These are phyloP conservation scores for Elegia similella DNA, from an alignment of 2,888 invertebrate species.

Conservation along the genomic window DNA sequence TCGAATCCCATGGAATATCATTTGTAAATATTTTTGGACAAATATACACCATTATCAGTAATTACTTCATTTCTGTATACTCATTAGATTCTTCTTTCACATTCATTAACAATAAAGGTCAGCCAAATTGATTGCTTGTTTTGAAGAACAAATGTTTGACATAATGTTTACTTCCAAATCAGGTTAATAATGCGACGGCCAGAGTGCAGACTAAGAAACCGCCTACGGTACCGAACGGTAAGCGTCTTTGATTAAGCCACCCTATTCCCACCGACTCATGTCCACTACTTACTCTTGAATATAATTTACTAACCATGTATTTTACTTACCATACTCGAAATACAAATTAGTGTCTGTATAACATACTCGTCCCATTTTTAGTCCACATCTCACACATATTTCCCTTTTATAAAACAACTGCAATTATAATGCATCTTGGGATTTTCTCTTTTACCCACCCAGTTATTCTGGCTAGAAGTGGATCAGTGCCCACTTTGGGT, in stretches of 20 bases:
- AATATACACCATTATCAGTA: neutral
- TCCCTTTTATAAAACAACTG: conserved; percentile 19
- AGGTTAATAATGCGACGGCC: conserved; percentile 99
- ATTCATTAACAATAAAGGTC: conserved; percentile 35
- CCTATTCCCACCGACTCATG: neutral
- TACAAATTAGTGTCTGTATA: neutral
- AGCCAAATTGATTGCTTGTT: conserved; percentile 38
- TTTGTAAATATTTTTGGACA: neutral
- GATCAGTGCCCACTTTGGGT: conserved; percentile 84
- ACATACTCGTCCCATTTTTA: neutral
- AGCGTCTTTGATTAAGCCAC: conserved; percentile 53
- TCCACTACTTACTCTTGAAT: neutral
- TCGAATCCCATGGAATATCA: conserved; percentile 38
- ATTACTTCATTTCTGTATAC: conserved; percentile 10
- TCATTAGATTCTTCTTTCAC: conserved; percentile 15
- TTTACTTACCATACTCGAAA: neutral
- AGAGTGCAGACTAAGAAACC: conserved; percentile 99
- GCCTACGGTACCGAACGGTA: conserved; percentile 94
- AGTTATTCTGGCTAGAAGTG: conserved; percentile 85
- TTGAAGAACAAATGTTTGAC: conserved; percentile 48
- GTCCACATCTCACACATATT: conserved; percentile 22
- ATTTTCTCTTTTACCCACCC: conserved; percentile 76
- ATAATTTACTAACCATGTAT: neutral
- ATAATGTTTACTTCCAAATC: conserved; percentile 67
- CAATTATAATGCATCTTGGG: conserved; percentile 65